Percentiles rank a stretch among this genome's conserved stretches.
Evolutionary conservation across 2,797 vertebrate genomes (phyloP).

Genomic region (Anniella stebbinsi): DNA sequence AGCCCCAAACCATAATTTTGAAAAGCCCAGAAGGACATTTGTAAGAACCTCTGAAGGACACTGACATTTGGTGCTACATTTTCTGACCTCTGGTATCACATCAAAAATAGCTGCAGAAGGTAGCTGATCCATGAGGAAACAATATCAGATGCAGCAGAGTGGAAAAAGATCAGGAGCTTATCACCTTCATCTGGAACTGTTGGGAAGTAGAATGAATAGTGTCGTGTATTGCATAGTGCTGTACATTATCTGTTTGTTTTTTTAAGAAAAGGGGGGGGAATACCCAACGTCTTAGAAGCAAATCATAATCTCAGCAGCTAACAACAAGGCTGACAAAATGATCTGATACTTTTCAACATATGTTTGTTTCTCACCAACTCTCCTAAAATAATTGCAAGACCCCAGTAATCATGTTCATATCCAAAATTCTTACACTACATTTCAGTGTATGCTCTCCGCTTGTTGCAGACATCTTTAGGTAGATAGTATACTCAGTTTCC

Average conservation of each 20-base stretch:
- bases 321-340: background rate
- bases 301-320: background rate
- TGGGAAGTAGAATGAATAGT: slow-evolving; percentile 7
- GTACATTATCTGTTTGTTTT: background rate
- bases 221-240: background rate
- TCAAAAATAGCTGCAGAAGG: slow-evolving; percentile 33
- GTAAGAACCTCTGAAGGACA: slow-evolving; percentile 30
- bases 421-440: background rate
- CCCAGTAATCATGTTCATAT: background rate
- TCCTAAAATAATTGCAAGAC: background rate
- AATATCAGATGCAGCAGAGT: slow-evolving; percentile 21
- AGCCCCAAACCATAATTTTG: slow-evolving; percentile 9
- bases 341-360: background rate
- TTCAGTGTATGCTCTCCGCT: background rate
- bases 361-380: background rate
- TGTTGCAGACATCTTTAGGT: background rate
- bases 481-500: background rate
- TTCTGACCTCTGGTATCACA: slow-evolving; percentile 26
- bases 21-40: slow-evolving; percentile 14
- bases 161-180: slow-evolving; percentile 38
- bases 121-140: slow-evolving; percentile 39
- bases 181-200: slow-evolving; percentile 24
- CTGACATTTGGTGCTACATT: slow-evolving; percentile 20
- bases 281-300: background rate
- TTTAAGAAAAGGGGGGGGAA: too few species aligned